Evolutionary conservation across 2,888 invertebrate genomes (phyloP), one percentile per base, ranked within the genome.

Genomic region (Drosophila helvetica): DNA sequence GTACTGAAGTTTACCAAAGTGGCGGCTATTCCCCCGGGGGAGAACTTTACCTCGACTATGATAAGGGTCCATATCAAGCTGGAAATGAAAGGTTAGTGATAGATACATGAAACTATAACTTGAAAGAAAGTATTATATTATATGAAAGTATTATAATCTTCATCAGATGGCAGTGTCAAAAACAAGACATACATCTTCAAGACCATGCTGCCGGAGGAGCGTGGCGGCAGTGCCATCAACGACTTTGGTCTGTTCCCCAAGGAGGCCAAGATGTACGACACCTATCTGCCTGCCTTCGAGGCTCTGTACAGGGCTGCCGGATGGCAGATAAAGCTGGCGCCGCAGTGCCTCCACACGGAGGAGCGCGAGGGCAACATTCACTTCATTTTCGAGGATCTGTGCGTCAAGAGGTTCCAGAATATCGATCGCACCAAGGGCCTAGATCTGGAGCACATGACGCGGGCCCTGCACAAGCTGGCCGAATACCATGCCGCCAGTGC

Each of bases 401-500:
- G 53, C 0, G 54, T 33, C 0, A 71, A 69, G 18, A 76, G 80
- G 0, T 92, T 83, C 22, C 55, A 48, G 9, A 91, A 90, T 51
- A 57, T 83, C 12, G 83, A 91, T 64, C 90, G 91, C 0, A 71
- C 80, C 0, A 77, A 80, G 3, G 91, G 92, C 0, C 73, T 90
- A 8, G 86, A 90, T 57, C 77, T 90, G 76, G 57, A 45, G 0
- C 90, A 91, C 12, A 90, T 90, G 75, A 72, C 78, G 12, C 50
- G 74, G 3, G 71, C 80, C 1, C 46, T 92, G 4, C 71, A 66
- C 7, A 86, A 88, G 10, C 54, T 92, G 45, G 92, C 92, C 1
- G 87, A 92, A 55, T 86, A 88, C 25, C 92, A 92, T 86, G 92
- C 92, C 3, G 91, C 88, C 0, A 86, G 90, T 17, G 87, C 86